phyloP scores from a whole-genome alignment of 2,888 invertebrate species.

The Microctonus aethiopoides region DNA sequence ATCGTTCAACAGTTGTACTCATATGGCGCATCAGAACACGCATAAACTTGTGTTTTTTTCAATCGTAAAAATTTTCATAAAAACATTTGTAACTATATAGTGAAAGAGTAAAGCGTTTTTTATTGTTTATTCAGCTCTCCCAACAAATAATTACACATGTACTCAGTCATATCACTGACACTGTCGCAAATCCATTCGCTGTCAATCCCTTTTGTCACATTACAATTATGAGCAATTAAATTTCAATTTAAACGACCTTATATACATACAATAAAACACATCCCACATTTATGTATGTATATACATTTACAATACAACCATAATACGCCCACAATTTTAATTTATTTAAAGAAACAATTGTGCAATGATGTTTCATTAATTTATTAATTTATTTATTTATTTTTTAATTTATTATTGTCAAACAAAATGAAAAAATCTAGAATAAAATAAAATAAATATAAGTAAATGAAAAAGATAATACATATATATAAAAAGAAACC shows the following conservation, averaged over 20 bases:
- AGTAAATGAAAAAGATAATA: constrained; percentile 7
- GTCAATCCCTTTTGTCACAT: constrained; percentile 7
- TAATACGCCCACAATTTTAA: neutral
- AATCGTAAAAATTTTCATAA: constrained; percentile 53
- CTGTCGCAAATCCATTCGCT: neutral
- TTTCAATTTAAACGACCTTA: neutral
- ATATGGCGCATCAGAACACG: constrained; percentile 56
- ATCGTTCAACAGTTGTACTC: constrained; percentile 58
- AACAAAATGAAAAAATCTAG: neutral
- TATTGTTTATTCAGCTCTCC: constrained; percentile 1
- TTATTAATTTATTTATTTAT: no score
- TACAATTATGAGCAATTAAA: constrained; percentile 31
- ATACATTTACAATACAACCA: no score
- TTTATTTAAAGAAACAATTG: neutral
- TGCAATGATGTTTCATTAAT: no score
- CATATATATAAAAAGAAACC: no score
- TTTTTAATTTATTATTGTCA: no score
- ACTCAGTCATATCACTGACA: neutral
- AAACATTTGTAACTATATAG: constrained; percentile 26
- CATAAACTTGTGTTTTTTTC: constrained; percentile 50
- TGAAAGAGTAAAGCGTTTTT: neutral
- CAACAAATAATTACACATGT: neutral
- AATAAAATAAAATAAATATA: neutral
- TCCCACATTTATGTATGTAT: neutral
- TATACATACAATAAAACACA: neutral